Evolutionary conservation across 2,888 invertebrate species (phyloP), one percentile per base, ranked within the genome.

Genomic region (Galerucella pusilla): DNA sequence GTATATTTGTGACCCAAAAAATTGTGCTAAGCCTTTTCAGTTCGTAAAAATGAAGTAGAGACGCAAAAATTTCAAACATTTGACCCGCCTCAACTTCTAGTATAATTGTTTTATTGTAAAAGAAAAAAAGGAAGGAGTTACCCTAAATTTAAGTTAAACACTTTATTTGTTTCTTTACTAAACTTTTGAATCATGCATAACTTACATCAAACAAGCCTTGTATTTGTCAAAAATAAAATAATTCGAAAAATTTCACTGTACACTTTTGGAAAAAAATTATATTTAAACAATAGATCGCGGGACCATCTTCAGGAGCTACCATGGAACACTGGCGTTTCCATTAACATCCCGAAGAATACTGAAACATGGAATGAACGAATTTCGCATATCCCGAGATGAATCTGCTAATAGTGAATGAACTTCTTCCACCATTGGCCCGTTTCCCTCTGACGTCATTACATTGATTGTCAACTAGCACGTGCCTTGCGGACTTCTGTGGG

Each of bases 401-500:
- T 65, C 64, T 65, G 64, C 83, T 81, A 85, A 85, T 87, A 86
- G 88, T 93, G 93, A 93, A 93, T 93, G 93, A 92, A 91, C 89
- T 90, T 86, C 86, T 81, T 83, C 84, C 82, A 86, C 84, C 88
- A 93, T 93, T 93, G 93, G 93, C 87, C 85, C 85, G 85, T 83
- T 76, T 80, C 81, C 80, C 83, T 80, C 91, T 93, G 93, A 93
- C 93, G 93, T 93, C 93, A 93, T 90, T 85, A 90, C 91, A 92
- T 92, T 91, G 92, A 91, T 91, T 92, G 90, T 90, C 90, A 88
- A 88, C 87, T 86, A 86, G 89, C 89, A 90, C 90, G 89, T 90
- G 88, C 86, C 87, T 84, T 83, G 57, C 68, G 68, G 52, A 71
- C 70, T 70, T 61, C 46, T n/a, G 63, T 61, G 49, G 68, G 75